Base-by-base conservation (phyloP, 2,888 invertebrate species). In the Germaria angustata region DNA sequence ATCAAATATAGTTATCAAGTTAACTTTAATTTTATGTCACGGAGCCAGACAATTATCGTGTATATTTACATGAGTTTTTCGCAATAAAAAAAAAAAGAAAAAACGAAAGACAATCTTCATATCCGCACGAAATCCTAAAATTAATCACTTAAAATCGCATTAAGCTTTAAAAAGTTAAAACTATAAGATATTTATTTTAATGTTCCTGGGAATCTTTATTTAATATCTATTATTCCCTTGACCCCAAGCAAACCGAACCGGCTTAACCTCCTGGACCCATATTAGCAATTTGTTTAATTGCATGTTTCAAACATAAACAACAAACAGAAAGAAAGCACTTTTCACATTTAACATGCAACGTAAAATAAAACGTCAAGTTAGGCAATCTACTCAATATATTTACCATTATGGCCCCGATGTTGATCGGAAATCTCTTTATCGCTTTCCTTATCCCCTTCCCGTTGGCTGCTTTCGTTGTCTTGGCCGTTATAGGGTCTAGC, bases 321-420 rank as follows among this genome's bases (percentile, higher is more conserved):
- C 32, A 15, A 39, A 20, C 32, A 15, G 24, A 46, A 41, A 51
- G n/a, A 84, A 84, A 53, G 32, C 53, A 77, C 71, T 80, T 55
- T 49, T 75, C 17, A 69, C 41, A 55, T 20, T 63, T 34, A 41
- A 79, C 65, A 84, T 84, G 80, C 80, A 78, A 77, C 71, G 32
- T 55, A 66, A 77, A 69, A n/a, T 28, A 13, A 13, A 78, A 55
- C 9, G 7, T 32, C 57, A 59, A 80, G 55, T 77, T 72, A 86
- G 68, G 57, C 80, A 63, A 71, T 68, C 59, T 5, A 5, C n/a
- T 2, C n/a, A 41, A 55, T 34, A 85, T 88, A 87, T 87, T 89
- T 89, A 89, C 89, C 89, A 84, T 86, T 87, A 39, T 82, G 80
- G 53, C 65, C 65, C 15, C 72, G 28, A 41, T 57, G 68, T 41